phyloP scores from a whole-genome alignment of 2,113 vertebrate genomes.

The Ceyx margarethae region DNA sequence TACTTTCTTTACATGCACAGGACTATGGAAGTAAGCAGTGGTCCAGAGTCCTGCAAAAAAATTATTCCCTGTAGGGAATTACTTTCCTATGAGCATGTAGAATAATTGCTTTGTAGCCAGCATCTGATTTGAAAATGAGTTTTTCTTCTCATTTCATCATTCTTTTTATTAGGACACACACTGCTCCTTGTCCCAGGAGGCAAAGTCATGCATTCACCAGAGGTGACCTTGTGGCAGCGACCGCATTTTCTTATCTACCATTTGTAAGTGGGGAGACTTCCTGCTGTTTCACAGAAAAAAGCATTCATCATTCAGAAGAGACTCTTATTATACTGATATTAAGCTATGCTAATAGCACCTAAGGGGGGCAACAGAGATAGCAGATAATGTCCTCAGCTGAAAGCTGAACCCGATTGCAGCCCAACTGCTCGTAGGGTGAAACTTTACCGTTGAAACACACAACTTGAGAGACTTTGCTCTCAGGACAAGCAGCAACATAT shows the following conservation, averaged over 20 bases:
- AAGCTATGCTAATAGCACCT: not conserved
- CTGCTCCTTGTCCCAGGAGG: not conserved
- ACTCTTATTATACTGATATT: not conserved
- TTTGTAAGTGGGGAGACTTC: not conserved
- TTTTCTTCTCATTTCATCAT: not conserved
- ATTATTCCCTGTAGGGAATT: not conserved
- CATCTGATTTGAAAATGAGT: not conserved
- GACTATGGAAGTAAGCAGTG: not conserved
- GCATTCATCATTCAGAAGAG: not conserved
- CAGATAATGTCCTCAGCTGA: not conserved
- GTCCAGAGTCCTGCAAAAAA: not conserved
- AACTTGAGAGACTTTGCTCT: not conserved
- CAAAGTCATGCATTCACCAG: not conserved
- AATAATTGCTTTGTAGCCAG: constrained; percentile 1
- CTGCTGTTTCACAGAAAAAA: not conserved
- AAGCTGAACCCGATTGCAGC: not conserved
- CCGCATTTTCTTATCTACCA: not conserved
- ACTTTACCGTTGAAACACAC: not conserved
- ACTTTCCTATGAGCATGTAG: not conserved
- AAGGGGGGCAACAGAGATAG: not conserved
- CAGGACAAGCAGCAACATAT: not conserved
- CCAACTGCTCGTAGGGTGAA: accelerated
- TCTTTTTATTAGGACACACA: not conserved
- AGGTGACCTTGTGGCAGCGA: not conserved
- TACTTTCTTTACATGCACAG: not conserved